Evolutionary conservation across 1,140 invertebrate species (phyloP).

Genomic region (Ylistrum balloti): DNA sequence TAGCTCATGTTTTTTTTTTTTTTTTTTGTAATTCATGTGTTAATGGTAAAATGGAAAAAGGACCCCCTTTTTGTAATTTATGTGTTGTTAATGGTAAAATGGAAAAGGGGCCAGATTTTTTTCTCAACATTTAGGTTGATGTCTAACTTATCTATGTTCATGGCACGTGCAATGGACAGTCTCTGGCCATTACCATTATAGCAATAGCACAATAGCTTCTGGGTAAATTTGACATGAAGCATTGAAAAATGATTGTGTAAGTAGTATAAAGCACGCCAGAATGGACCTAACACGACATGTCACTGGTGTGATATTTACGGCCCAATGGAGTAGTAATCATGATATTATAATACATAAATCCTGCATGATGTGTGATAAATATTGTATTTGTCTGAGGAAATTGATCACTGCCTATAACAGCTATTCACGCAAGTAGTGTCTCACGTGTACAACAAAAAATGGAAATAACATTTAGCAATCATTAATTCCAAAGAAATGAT

Average conservation of each 20-base stretch:
- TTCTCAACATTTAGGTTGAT: too few species aligned
- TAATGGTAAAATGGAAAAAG: too few species aligned
- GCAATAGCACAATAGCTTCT: background rate
- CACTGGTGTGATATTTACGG: background rate
- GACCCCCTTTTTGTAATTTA: too few species aligned
- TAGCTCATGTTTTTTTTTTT: too few species aligned
- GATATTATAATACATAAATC: background rate
- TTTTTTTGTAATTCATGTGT: too few species aligned
- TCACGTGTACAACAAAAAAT: too few species aligned
- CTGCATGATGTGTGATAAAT: background rate
- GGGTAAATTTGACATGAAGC: background rate
- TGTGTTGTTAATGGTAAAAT: too few species aligned
- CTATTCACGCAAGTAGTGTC: background rate
- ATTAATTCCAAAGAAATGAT: too few species aligned
- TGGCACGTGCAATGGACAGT: background rate
- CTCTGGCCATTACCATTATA: background rate
- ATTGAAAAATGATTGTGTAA: background rate
- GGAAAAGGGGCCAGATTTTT: too few species aligned
- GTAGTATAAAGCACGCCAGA: background rate
- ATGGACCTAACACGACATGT: background rate
- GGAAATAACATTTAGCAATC: too few species aligned
- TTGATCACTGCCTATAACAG: background rate
- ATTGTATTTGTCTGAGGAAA: background rate
- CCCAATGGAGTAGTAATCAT: background rate
- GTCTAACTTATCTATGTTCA: background rate